Evolutionary conservation across 2,888 invertebrate genomes (phyloP).

Genomic region (Allolobophora icterica): DNA sequence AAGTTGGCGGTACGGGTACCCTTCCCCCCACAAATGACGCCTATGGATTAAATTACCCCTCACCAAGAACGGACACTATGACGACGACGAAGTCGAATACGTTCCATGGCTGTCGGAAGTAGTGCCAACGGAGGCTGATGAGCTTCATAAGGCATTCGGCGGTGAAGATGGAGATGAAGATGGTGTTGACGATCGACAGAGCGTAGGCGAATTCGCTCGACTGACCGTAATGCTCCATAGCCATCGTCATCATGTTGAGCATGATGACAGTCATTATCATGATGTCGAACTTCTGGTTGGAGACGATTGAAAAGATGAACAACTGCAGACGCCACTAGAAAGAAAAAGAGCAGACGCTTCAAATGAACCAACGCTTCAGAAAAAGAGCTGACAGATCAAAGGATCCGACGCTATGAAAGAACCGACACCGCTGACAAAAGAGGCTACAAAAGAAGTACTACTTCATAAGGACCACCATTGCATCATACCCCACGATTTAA

Average conservation of each 20-base stretch:
- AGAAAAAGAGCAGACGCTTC: background rate
- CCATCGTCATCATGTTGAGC: conserved; percentile 98
- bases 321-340: conserved; percentile 94
- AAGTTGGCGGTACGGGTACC: no score
- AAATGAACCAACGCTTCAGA: no score
- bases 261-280: conserved; percentile 98
- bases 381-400: no score
- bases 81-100: conserved; percentile 98
- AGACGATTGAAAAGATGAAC: conserved; percentile 94
- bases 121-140: conserved; percentile 95
- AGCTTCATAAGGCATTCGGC: conserved; percentile 97
- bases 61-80: conserved; percentile 95
- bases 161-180: conserved; percentile 98
- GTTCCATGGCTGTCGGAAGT: conserved; percentile 99
- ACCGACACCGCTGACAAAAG: no score
- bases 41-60: no score
- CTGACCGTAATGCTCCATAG: conserved; percentile 93
- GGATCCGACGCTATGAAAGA: no score
- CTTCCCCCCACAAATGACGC: no score
- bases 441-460: no score
- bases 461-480: no score
- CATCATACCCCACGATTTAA: background rate
- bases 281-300: conserved; percentile 98
- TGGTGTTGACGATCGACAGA: conserved; percentile 90
- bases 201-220: conserved; percentile 70